Base-by-base conservation (phyloP, 2,113 vertebrate species). In the Pseudonaja textilis region DNA sequence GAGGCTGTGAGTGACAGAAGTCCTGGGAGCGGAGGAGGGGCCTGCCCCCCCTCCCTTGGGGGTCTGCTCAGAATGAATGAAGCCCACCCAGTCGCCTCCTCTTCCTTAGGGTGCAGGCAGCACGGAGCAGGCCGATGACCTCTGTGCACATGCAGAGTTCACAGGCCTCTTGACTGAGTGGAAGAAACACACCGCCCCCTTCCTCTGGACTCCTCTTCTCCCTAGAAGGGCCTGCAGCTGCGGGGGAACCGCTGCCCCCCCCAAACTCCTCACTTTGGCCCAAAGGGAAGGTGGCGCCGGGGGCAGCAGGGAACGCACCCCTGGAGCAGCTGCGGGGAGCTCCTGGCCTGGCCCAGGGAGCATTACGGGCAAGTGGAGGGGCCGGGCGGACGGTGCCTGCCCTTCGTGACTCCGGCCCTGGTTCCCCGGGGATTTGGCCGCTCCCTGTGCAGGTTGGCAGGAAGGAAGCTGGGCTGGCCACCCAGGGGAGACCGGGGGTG, bases 21-120 rank as follows among this genome's bases (percentile, higher is more conserved):
- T 29, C 56, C 91, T 16, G 14, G 54, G 59, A 52, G 57, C 20
- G 16, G 45, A 1, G 2, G 1, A 18, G 20, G 5, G 14, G 39
- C 16, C 47, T 5, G 1, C 47, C 12, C 5, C 9, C 16, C 2
- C 87, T 1, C n/a, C 9, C 0, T 34, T 8, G 2, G 7, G 5
- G 64, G 34, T n/a, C 64, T 39, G 16, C 16, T 39, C 69, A 81
- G 69, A 18, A 39, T 3, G 5, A 74, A 39, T 18, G 18, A 18
- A 74, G n/a, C n/a, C 64, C 69, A 14, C 5, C 0, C 0, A 20
- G 16, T 34, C n/a, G 2, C 69, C 16, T 8, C 16, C 69, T 39
- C 69, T 39, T 18, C 34, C 69, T 39, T n/a, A n/a, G n/a, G n/a
- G n/a, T 20, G 16, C 16, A 3, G 14, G 1, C 16, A 39, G 69